Percentiles rank a stretch among this genome's conserved stretches.
phyloP scores from a whole-genome alignment of 2,888 invertebrate genomes.

The Euproctis similis region DNA sequence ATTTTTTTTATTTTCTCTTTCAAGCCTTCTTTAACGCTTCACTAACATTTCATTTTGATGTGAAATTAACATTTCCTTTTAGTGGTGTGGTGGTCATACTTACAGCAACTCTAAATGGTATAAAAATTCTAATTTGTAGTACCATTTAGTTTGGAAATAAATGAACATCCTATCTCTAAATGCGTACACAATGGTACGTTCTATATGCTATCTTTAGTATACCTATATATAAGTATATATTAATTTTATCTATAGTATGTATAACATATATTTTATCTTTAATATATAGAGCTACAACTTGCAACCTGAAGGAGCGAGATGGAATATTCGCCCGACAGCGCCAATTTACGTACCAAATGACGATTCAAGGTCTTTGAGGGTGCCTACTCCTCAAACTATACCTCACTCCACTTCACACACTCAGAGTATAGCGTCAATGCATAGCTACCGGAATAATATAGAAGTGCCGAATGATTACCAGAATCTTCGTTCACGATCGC shows the following conservation, averaged over 20 bases:
- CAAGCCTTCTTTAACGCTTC: slow-evolving; percentile 49
- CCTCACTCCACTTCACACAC: slow-evolving; percentile 69
- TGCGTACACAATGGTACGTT: slow-evolving; percentile 47
- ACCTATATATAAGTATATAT: slow-evolving; percentile 25
- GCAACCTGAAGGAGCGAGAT: slow-evolving; percentile 60
- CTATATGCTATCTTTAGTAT: slow-evolving; percentile 30
- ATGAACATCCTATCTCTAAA: slow-evolving; percentile 64
- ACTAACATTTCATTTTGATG: slow-evolving; percentile 37
- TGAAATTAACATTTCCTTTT: slow-evolving; percentile 44
- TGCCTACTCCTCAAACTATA: slow-evolving; percentile 60
- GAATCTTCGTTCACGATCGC: slow-evolving; percentile 69
- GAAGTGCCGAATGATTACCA: slow-evolving; percentile 70
- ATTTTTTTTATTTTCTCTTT: slow-evolving; percentile 30
- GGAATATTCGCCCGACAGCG: slow-evolving; percentile 70
- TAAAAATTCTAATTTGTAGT: slow-evolving; percentile 32
- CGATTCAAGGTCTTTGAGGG: slow-evolving; percentile 50
- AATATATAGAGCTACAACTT: slow-evolving; percentile 67
- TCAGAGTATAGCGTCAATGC: slow-evolving; percentile 72
- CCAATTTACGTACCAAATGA: slow-evolving; percentile 67
- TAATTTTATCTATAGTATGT: slow-evolving; percentile 32
- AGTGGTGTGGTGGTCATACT: slow-evolving; percentile 70
- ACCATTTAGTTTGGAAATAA: slow-evolving; percentile 34
- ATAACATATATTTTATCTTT: slow-evolving; percentile 33
- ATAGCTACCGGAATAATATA: slow-evolving; percentile 70
- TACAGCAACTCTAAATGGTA: slow-evolving; percentile 30